Conservation (phyloP, 1,140 invertebrate species). For the Ridgeia piscesae region DNA sequence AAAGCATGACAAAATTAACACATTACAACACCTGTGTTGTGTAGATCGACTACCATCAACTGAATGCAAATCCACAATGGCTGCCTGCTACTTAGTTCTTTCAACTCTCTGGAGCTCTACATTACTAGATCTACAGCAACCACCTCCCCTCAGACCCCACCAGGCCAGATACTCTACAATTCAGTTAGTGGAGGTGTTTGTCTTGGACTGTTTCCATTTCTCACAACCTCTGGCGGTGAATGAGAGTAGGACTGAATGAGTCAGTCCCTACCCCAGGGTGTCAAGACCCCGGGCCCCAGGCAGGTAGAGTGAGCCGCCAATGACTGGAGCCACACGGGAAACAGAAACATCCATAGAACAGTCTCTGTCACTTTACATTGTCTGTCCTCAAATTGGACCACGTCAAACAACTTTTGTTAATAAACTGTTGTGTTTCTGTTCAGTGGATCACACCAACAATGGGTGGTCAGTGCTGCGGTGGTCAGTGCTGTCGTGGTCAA, state of each 20-base stretch:
- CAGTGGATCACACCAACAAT: no score
- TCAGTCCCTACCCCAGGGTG: not conserved
- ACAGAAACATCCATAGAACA: not conserved
- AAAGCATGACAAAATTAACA: not conserved
- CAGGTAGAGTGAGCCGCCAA: no score
- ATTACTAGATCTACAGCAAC: not conserved
- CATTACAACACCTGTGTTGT: not conserved
- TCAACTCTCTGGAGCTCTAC: not conserved
- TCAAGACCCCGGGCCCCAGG: not conserved
- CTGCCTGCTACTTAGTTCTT: not conserved
- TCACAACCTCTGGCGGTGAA: not conserved
- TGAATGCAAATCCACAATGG: not conserved
- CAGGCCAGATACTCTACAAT: not conserved
- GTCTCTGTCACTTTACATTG: not conserved
- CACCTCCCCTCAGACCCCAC: not conserved
- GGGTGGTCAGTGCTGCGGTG: no score
- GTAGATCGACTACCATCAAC: not conserved
- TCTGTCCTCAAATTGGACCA: not conserved
- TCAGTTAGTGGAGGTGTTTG: not conserved
- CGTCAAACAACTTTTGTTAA: not conserved
- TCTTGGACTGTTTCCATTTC: not conserved
- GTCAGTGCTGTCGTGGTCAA: no score
- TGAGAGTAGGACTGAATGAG: not conserved
- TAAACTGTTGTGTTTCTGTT: not conserved
- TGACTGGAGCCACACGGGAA: not conserved